Evolutionary conservation across 2,888 invertebrate genomes (phyloP).

Genomic region (Orgyia antiqua): DNA sequence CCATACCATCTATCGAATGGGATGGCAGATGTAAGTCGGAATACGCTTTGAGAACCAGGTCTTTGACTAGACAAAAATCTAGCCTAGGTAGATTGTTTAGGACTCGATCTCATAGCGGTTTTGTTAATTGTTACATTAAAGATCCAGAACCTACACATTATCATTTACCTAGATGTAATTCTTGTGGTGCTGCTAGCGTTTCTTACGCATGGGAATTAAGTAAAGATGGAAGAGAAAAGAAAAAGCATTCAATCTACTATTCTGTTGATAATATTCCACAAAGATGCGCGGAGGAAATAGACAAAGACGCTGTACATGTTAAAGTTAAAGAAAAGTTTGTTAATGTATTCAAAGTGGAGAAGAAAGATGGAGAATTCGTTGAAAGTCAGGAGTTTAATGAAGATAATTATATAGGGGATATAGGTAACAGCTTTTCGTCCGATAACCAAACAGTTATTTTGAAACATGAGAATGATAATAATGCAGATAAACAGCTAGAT

Average conservation of each 20-base stretch:
- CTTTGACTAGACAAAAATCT: conserved; percentile 40
- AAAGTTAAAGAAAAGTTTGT: conserved; percentile 42
- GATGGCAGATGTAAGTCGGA: conserved; percentile 50
- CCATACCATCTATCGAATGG: conserved; percentile 63
- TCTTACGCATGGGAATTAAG: conserved; percentile 41
- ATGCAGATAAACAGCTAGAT: conserved; percentile 7
- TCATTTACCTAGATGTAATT: conserved; percentile 58
- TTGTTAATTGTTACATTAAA: conserved; percentile 53
- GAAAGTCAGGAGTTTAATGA: conserved; percentile 68
- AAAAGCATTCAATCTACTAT: conserved; percentile 30
- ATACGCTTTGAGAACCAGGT: conserved; percentile 39
- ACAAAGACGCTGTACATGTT: conserved; percentile 25
- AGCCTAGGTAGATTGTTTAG: conserved; percentile 40
- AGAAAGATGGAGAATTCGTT: conserved; percentile 47
- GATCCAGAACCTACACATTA: conserved; percentile 62
- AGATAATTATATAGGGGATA: conserved; percentile 58
- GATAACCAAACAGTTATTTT: conserved; percentile 50
- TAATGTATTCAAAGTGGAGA: conserved; percentile 41
- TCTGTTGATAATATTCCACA: conserved; percentile 53
- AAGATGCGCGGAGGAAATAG: conserved; percentile 35
- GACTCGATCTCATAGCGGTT: conserved; percentile 62
- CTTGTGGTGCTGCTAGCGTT: conserved; percentile 42
- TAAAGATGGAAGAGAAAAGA: conserved; percentile 27
- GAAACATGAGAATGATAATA: conserved; percentile 16
- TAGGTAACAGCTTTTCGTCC: conserved; percentile 50